Evolutionary conservation across 2,888 invertebrate species (phyloP).

Genomic region (Cyaniris semiargus): DNA sequence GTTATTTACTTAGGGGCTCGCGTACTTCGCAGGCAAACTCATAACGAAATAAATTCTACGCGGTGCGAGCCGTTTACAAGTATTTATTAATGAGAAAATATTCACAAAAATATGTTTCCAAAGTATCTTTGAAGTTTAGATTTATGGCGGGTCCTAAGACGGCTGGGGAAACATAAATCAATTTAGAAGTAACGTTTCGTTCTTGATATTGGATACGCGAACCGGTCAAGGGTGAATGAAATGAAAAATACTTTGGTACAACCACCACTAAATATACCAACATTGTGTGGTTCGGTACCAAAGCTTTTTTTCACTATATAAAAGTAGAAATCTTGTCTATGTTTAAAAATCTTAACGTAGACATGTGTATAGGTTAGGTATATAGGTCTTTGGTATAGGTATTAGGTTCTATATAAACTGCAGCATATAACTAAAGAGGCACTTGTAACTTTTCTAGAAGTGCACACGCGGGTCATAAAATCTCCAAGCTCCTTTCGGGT

Average conservation of each 20-base stretch:
- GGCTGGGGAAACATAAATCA: slow-evolving; percentile 15
- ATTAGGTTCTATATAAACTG: too few relatives aligned
- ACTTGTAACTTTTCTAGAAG: too few relatives aligned
- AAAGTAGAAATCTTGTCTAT: too few relatives aligned
- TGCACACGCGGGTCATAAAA: too few relatives aligned
- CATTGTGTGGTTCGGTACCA: too few relatives aligned
- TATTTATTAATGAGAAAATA: neutral
- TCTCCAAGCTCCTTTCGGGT: too few relatives aligned
- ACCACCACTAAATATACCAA: too few relatives aligned
- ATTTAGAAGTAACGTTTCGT: slow-evolving; percentile 1
- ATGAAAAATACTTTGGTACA: too few relatives aligned
- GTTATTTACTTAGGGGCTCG: neutral
- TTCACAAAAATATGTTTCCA: neutral
- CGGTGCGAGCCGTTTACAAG: neutral
- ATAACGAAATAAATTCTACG: neutral
- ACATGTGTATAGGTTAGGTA: too few relatives aligned
- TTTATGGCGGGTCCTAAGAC: slow-evolving; percentile 11
- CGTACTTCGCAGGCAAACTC: neutral
- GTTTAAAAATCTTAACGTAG: too few relatives aligned
- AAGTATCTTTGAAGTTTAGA: slow-evolving; percentile 7
- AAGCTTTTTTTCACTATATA: neutral
- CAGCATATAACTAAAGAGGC: too few relatives aligned
- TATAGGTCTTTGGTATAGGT: too few relatives aligned
- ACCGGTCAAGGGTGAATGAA: neutral
- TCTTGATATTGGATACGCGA: neutral